Evolutionary conservation across 2,888 invertebrate species (phyloP).

Genomic region (Diarsia dahlii): DNA sequence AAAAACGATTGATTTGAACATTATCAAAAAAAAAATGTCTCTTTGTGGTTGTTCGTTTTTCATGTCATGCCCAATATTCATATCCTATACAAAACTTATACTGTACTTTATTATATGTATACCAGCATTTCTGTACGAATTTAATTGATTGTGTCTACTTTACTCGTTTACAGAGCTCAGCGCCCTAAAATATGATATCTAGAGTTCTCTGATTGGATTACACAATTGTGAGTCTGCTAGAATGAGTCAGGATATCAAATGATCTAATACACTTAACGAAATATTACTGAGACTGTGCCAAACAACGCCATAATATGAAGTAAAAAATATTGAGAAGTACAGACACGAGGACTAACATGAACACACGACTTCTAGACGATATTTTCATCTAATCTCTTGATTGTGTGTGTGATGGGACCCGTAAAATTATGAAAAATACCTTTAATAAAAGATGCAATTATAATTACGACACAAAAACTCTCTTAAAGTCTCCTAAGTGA

Average conservation of each 20-base stretch:
- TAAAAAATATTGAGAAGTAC: neutral
- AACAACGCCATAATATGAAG: neutral
- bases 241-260: neutral
- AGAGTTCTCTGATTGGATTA: slow-evolving; percentile 5
- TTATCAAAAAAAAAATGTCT: neutral
- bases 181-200: slow-evolving; percentile 6
- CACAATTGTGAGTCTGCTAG: neutral
- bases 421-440: no score
- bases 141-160: no score
- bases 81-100: neutral
- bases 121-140: no score
- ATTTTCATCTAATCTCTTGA: no score
- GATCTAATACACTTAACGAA: neutral
- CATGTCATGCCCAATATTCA: neutral
- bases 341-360: no score
- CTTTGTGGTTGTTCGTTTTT: neutral
- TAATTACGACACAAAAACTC: no score
- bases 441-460: no score
- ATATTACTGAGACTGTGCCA: slow-evolving; percentile 12
- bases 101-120: neutral
- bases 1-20: neutral
- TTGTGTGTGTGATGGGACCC: no score
- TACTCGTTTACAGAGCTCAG: neutral
- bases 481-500: no score
- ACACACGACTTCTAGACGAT: no score